Conservation (phyloP, 2,113 vertebrate genomes). For the Indicator indicator region DNA sequence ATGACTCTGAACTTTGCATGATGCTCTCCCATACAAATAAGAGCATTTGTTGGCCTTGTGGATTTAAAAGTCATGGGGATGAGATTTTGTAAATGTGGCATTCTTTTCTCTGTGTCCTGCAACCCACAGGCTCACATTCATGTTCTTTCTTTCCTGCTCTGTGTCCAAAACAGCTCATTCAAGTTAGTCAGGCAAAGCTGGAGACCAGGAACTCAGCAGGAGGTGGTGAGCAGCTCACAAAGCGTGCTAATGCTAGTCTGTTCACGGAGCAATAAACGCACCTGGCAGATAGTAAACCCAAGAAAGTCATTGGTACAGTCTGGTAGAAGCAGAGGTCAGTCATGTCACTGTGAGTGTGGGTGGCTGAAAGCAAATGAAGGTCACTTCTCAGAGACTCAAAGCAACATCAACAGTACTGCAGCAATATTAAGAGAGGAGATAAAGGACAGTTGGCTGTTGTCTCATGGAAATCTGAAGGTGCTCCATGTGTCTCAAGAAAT, state of each 20-base stretch:
- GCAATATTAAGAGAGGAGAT: fast-evolving
- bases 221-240: not conserved
- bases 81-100: not conserved
- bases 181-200: not conserved
- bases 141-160: not conserved
- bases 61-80: not conserved
- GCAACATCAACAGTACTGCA: not conserved
- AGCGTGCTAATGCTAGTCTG: not conserved
- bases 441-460: fast-evolving
- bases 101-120: not conserved
- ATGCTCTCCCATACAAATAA: not conserved
- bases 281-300: not conserved
- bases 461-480: not conserved
- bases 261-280: not conserved
- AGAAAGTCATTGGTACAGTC: not conserved
- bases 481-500: not conserved
- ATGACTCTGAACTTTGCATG: not conserved
- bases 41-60: not conserved
- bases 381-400: not conserved
- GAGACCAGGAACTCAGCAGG: not conserved
- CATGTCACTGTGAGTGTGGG: not conserved
- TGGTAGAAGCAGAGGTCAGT: not conserved
- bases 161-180: not conserved
- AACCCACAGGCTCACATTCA: not conserved
- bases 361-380: not conserved